phyloP scores from a whole-genome alignment of 2,113 vertebrate species.

The Pleuronectes platessa region DNA sequence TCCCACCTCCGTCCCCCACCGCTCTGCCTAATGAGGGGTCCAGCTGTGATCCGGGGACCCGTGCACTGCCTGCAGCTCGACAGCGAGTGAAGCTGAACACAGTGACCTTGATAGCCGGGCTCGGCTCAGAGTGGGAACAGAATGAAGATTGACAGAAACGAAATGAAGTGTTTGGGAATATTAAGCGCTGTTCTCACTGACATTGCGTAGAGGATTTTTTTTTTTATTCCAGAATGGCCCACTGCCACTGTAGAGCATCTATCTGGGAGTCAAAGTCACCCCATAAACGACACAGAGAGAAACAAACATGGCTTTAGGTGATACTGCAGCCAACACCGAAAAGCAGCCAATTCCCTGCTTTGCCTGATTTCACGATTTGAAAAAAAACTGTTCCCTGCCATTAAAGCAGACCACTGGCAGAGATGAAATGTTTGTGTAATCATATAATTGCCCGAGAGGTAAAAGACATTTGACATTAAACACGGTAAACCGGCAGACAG shows the following conservation, averaged over 20 bases:
- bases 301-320: conserved; percentile 36
- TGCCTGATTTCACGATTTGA: conserved; percentile 28
- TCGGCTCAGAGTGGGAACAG: conserved; percentile 35
- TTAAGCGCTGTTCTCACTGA: conserved; percentile 63
- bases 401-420: conserved; percentile 4
- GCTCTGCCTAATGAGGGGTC: background rate
- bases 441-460: conserved; percentile 41
- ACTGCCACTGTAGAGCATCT: conserved; percentile 39
- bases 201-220: conserved; percentile 67
- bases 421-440: conserved; percentile 31
- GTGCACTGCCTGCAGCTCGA: background rate
- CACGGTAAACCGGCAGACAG: conserved; percentile 30
- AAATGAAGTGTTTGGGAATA: conserved; percentile 74
- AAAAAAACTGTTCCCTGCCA: conserved; percentile 13
- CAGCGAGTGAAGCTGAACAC: conserved; percentile 18
- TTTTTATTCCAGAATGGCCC: conserved; percentile 56
- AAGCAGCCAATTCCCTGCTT: conserved; percentile 10
- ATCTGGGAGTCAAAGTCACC: conserved; percentile 56
- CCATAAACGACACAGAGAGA: conserved; percentile 19
- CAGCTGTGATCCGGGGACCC: conserved; percentile 24
- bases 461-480: conserved; percentile 31
- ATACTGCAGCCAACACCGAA: conserved; percentile 38
- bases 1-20: background rate
- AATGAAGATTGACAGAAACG: conserved; percentile 77
- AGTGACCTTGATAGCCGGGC: conserved; percentile 65